A percentile compares a stretch with the other conserved stretches of the same genome.
Evolutionary conservation across 2,113 vertebrate species (phyloP).

Genomic region (Bubalus kerabau): DNA sequence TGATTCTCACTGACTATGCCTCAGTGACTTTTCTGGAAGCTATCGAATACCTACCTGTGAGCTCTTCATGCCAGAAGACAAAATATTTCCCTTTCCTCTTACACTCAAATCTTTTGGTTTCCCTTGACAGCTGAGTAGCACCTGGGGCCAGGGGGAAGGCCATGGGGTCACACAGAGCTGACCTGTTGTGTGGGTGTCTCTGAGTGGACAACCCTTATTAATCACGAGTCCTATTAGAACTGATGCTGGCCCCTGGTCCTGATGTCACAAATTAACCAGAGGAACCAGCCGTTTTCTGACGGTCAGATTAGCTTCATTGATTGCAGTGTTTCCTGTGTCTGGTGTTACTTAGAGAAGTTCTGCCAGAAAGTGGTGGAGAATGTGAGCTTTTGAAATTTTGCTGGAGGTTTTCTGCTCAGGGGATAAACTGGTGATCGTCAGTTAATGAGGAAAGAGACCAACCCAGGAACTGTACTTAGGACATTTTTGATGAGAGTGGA

Average conservation of each 20-base stretch:
- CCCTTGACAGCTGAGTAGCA: neutral
- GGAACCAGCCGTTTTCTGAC: neutral
- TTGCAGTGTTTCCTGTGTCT: neutral
- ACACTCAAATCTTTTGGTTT: neutral
- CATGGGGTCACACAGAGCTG: neutral
- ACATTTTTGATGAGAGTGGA: neutral
- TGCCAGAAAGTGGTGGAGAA: neutral
- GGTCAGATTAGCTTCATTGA: neutral
- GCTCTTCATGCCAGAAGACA: neutral
- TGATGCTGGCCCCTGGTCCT: neutral
- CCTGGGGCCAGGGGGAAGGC: neutral
- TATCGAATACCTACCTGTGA: neutral
- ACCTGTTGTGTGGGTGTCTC: neutral
- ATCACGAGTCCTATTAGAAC: rapidly evolving
- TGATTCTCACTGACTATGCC: neutral
- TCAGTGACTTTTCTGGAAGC: neutral
- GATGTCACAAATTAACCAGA: neutral
- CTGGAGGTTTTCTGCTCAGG: neutral
- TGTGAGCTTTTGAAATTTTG: neutral
- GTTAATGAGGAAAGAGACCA: neutral
- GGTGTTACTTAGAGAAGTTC: neutral
- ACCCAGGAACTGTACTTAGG: neutral
- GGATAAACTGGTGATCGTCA: neutral
- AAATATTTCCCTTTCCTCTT: neutral
- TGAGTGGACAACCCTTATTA: rapidly evolving